Base-by-base conservation (phyloP, 2,113 vertebrate species). In the Tetrax tetrax region DNA sequence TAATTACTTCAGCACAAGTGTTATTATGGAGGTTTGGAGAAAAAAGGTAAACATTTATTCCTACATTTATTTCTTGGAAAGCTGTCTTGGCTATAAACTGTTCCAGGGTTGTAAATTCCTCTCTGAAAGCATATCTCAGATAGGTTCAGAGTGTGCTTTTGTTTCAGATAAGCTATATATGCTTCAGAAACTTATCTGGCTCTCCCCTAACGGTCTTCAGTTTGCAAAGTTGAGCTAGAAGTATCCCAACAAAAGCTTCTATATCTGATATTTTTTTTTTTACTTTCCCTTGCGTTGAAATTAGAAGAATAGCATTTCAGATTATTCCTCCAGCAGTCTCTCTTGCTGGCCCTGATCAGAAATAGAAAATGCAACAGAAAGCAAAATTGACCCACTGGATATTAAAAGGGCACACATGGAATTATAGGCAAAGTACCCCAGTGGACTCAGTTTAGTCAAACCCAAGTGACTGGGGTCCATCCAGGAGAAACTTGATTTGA, bases 51-150 rank as follows among this genome's bases (percentile, higher is more conserved):
- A 94, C 85, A 84, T 83, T 92, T 94, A 90, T 92, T 81, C 53
- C 45, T 77, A 48, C 28, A 80, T 80, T 96, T 95, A 81, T 93
- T 94, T 97, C 86, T 94, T 91, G 87, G 87, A 97, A 95, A 95
- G 43, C 20, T 86, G 17, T 87, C 47, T 27, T 82, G 51, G 48
- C 37, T 81, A 61, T 72, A 94, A 96, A 91, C 59, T 51, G 59
- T 80, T 95, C 64, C 90, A 91, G 38, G 53, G 37, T 91, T 83
- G 48, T 61, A 91, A 97, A 95, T 77, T 94, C 87, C 53, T 24
- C 54, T 88, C 60, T 88, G 56, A 71, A 93, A 54, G 45, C 60
- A 48, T 87, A 89, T 64, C 90, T 90, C 70, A 90, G 45, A 89
- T 69, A 64, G 54, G 27, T 89, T 75, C 76, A 83, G 51, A 84